Evolutionary conservation across 2,888 invertebrate species (phyloP).

Genomic region (Gasteruption jaculator): DNA sequence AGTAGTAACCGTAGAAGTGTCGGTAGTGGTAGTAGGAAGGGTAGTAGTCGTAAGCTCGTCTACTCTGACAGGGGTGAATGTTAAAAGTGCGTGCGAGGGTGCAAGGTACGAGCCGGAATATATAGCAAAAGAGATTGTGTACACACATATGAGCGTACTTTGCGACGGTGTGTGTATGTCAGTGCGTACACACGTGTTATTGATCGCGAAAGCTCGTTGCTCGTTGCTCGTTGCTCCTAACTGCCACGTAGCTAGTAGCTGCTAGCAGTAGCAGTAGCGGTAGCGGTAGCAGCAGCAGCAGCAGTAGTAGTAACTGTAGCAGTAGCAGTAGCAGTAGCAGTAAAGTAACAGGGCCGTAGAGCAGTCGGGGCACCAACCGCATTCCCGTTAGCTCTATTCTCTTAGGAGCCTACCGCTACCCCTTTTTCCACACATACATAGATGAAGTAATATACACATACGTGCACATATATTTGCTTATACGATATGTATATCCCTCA

Average conservation of each 20-base stretch:
- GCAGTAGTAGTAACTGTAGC: constrained; percentile 19
- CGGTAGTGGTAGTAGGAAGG: constrained; percentile 22
- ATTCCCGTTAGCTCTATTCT: constrained; percentile 43
- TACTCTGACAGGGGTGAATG: too few relatives aligned
- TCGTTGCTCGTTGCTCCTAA: constrained; percentile 22
- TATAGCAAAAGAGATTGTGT: constrained; percentile 19
- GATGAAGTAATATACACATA: background rate
- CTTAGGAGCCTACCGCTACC: constrained; percentile 25
- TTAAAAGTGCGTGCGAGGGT: constrained; percentile 32
- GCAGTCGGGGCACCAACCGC: constrained; percentile 43
- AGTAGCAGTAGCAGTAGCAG: constrained; percentile 1
- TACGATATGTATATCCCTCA: too few relatives aligned
- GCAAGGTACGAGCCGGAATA: too few relatives aligned
- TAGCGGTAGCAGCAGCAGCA: constrained; percentile 18
- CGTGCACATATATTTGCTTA: too few relatives aligned
- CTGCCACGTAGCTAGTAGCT: too few relatives aligned
- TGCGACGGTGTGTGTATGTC: constrained; percentile 32
- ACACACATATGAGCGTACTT: constrained; percentile 1
- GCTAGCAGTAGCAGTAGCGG: constrained; percentile 12
- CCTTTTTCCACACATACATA: background rate
- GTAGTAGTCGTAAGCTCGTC: too few relatives aligned
- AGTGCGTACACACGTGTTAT: constrained; percentile 50
- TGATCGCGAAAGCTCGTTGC: constrained; percentile 39
- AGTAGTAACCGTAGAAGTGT: constrained; percentile 14
- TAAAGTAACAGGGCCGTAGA: background rate